Percentiles rank a stretch among this genome's conserved stretches.
These are phyloP conservation scores for Mythimna lalbum DNA, from an alignment of 2,888 invertebrate genomes.

Conservation along the genomic window DNA sequence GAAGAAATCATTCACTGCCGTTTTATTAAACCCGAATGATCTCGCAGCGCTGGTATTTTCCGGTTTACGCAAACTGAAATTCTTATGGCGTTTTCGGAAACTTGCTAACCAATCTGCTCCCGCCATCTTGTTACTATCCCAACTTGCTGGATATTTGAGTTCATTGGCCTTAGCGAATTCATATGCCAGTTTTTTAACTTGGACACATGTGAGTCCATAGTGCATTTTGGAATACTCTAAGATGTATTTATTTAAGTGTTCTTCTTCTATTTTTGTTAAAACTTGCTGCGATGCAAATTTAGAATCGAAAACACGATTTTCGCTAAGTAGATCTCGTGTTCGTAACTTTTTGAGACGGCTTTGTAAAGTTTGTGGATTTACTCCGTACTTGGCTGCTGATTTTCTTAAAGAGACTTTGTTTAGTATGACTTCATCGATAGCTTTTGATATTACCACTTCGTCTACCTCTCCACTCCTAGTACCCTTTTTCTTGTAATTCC, in stretches of 20 bases:
- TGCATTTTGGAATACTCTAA: conserved; percentile 4
- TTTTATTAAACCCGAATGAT: conserved; percentile 2
- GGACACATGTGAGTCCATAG: conserved; percentile 1
- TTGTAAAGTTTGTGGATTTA: conserved; percentile 4
- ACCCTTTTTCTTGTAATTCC: conserved; percentile 3
- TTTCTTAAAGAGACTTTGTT: conserved; percentile 4
- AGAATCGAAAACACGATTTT: conserved; percentile 1
- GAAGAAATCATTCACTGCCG: conserved; percentile 10
- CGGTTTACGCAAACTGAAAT: conserved; percentile 15
- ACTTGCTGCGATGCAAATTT: conserved; percentile 14
- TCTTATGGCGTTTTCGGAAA: conserved; percentile 11
- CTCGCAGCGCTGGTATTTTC: conserved; percentile 12
- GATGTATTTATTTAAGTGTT: background rate
- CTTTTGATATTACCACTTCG: background rate
- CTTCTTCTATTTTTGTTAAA: conserved; percentile 6
- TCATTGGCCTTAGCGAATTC: conserved; percentile 5
- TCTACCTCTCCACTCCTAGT: conserved; percentile 9
- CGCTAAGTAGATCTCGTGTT: background rate
- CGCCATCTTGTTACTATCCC: conserved; percentile 9
- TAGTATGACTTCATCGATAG: conserved; percentile 1
- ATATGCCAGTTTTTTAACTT: conserved; percentile 6
- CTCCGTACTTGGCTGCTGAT: conserved; percentile 10
- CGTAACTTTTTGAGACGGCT: conserved; percentile 5
- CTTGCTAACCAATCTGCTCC: conserved; percentile 13
- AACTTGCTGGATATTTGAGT: background rate